A percentile compares a stretch with the other conserved stretches of the same genome.
Conservation (phyloP, 2,888 invertebrate genomes). For the Acleris cristana region DNA sequence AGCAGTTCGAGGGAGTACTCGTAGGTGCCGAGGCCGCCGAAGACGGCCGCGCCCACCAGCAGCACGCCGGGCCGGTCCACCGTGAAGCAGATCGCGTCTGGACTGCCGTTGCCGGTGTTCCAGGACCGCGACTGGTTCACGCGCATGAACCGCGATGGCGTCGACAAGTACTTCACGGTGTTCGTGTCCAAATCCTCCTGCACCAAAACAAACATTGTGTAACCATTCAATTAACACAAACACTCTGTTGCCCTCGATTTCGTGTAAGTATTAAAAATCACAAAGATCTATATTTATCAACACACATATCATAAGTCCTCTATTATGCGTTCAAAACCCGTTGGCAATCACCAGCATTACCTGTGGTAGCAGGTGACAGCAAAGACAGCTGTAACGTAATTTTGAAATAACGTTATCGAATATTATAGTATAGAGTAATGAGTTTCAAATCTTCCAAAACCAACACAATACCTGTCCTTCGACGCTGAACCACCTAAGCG, state of each 20-base stretch:
- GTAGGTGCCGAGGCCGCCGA: slow-evolving; percentile 94
- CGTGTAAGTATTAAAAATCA: too few species aligned
- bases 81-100: slow-evolving; percentile 97
- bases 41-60: slow-evolving; percentile 95
- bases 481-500: too few species aligned
- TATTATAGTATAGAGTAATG: too few species aligned
- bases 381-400: too few species aligned
- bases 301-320: too few species aligned
- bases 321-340: too few species aligned
- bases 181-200: slow-evolving; percentile 89
- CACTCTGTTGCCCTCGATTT: neutral
- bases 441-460: too few species aligned
- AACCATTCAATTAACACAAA: neutral
- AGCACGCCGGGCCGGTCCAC: slow-evolving; percentile 95
- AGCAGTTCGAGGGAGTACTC: slow-evolving; percentile 96
- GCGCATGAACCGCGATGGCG: slow-evolving; percentile 95
- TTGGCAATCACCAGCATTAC: too few species aligned
- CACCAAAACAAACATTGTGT: neutral
- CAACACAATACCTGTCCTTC: too few species aligned
- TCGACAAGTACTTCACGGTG: slow-evolving; percentile 90
- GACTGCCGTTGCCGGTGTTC: slow-evolving; percentile 98
- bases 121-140: slow-evolving; percentile 95
- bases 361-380: too few species aligned
- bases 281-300: too few species aligned
- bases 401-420: too few species aligned